Conservation (phyloP, 2,888 invertebrate species). For the Ethmia dodecea region DNA sequence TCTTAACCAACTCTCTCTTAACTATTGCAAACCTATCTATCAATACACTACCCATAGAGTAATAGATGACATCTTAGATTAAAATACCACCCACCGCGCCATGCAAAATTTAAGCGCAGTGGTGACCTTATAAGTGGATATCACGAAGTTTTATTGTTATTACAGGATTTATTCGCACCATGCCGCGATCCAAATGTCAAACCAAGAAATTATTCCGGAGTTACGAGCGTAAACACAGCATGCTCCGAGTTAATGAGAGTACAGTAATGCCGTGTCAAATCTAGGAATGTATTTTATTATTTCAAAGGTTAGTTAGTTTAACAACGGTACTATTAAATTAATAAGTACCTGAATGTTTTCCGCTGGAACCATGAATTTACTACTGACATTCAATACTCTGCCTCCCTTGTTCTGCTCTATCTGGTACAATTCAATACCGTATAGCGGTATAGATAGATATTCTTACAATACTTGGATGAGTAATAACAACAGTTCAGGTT, state of each 20-base stretch:
- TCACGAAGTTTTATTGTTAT: constrained; percentile 37
- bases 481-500: no score
- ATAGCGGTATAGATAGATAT: no score
- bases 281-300: constrained; percentile 14
- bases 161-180: constrained; percentile 32
- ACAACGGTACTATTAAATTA: neutral
- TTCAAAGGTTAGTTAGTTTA: constrained; percentile 23
- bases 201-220: constrained; percentile 22
- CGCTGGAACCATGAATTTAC: no score
- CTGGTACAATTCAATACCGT: no score
- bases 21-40: no score
- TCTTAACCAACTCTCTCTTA: no score
- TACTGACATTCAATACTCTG: no score
- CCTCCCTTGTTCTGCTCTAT: no score
- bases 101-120: constrained; percentile 26
- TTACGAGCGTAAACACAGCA: constrained; percentile 14
- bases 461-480: no score
- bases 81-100: constrained; percentile 24
- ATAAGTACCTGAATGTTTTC: no score
- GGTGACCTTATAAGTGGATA: constrained; percentile 29
- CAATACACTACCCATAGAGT: no score
- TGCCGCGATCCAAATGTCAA: constrained; percentile 30
- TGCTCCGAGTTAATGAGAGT: constrained; percentile 22
- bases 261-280: constrained; percentile 26
- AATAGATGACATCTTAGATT: no score